Conservation (phyloP, 2,888 invertebrate species). For the Eupeodes luniger region DNA sequence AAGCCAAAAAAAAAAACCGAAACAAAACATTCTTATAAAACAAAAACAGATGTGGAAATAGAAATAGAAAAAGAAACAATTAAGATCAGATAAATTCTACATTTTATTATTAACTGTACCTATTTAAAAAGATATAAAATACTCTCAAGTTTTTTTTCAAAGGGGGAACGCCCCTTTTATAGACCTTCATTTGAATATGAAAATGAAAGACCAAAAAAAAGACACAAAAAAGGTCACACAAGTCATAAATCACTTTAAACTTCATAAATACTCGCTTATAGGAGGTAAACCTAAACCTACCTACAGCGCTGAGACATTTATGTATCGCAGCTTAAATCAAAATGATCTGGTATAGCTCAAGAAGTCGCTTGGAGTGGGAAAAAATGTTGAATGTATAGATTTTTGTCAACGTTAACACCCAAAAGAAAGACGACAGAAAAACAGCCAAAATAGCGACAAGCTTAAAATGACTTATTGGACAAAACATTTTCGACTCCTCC, state of each 20-base stretch:
- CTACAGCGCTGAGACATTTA: neutral
- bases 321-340: slow-evolving; percentile 28
- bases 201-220: neutral
- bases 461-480: slow-evolving; percentile 45
- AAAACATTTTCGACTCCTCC: slow-evolving; percentile 57
- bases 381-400: slow-evolving; percentile 7
- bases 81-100: slow-evolving; percentile 47
- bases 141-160: neutral
- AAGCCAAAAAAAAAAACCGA: too few relatives aligned
- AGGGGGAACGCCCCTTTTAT: slow-evolving; percentile 61
- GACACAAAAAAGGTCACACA: slow-evolving; percentile 60
- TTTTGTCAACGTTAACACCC: slow-evolving; percentile 66
- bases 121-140: slow-evolving; percentile 33
- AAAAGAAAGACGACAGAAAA: slow-evolving; percentile 9
- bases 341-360: slow-evolving; percentile 27
- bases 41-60: neutral
- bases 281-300: too few relatives aligned
- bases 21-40: slow-evolving; percentile 4
- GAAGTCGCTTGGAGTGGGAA: slow-evolving; percentile 50
- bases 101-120: slow-evolving; percentile 42
- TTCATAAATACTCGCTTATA: slow-evolving; percentile 9
- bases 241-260: slow-evolving; percentile 65
- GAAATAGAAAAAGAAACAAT: slow-evolving; percentile 18
- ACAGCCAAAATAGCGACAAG: slow-evolving; percentile 13
- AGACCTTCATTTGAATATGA: slow-evolving; percentile 13